phyloP scores from a whole-genome alignment of 1,140 invertebrate species.

The Metopolophium dirhodum region DNA sequence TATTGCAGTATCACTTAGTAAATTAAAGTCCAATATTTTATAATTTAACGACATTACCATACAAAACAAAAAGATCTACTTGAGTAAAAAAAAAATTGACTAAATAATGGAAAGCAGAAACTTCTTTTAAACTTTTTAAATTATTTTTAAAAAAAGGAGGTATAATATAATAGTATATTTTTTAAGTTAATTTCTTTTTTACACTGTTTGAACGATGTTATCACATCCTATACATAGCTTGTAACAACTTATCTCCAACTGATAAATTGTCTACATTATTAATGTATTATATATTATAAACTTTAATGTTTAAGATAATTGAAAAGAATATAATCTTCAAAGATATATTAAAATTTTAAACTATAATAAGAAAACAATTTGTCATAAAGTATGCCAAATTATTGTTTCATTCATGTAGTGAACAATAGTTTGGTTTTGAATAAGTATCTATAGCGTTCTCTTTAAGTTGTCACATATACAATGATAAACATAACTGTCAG shows the following conservation, averaged over 20 bases:
- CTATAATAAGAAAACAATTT: neutral
- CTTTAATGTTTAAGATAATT: neutral
- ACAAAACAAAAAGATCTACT: neutral
- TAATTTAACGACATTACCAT: neutral
- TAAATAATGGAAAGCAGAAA: neutral
- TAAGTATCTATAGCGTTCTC: neutral
- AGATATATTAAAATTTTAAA: neutral
- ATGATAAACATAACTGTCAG: neutral
- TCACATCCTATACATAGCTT: neutral
- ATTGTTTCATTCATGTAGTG: neutral
- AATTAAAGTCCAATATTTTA: neutral
- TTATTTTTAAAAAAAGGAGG: neutral
- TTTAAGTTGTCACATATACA: neutral
- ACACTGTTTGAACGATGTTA: neutral
- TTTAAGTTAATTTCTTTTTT: slow-evolving; percentile 12
- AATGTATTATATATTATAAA: neutral
- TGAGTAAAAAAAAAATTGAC: neutral
- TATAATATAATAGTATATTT: neutral
- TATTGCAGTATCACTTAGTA: neutral
- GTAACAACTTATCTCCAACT: neutral
- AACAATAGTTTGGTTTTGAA: neutral
- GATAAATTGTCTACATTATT: neutral
- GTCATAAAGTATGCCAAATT: neutral
- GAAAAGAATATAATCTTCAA: neutral
- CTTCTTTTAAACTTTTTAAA: slow-evolving; percentile 18